Evolutionary conservation across 2,888 invertebrate species (phyloP).

Genomic region (Pyrrhia umbra): DNA sequence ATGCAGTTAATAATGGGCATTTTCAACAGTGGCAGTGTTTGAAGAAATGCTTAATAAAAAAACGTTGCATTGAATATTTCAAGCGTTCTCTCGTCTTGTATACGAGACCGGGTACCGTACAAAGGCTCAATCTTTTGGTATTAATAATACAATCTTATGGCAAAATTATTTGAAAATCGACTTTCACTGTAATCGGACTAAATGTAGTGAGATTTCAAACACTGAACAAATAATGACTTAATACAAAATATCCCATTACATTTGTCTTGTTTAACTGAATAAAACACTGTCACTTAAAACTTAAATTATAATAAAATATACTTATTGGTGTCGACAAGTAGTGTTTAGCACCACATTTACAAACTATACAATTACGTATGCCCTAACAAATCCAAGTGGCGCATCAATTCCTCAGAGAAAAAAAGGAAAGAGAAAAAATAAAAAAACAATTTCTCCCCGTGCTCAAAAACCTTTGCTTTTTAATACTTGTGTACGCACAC

Average conservation of each 20-base stretch:
- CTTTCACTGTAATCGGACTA: slow-evolving; percentile 51
- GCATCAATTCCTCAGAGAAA: slow-evolving; percentile 69
- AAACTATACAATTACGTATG: slow-evolving; percentile 77
- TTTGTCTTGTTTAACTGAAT: slow-evolving; percentile 67
- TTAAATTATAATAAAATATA: slow-evolving; percentile 81
- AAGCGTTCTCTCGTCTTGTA: slow-evolving; percentile 20
- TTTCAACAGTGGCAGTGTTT: slow-evolving; percentile 79
- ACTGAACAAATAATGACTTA: slow-evolving; percentile 61
- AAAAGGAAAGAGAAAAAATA: slow-evolving; percentile 67
- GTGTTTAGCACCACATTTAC: slow-evolving; percentile 85
- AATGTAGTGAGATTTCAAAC: slow-evolving; percentile 68
- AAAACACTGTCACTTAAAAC: slow-evolving; percentile 80
- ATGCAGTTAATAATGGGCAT: slow-evolving; percentile 67
- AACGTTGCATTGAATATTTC: slow-evolving; percentile 48
- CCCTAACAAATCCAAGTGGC: slow-evolving; percentile 76
- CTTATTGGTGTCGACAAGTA: slow-evolving; percentile 80
- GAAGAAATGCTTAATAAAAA: slow-evolving; percentile 63
- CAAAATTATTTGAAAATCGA: slow-evolving; percentile 55
- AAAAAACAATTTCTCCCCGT: slow-evolving; percentile 57
- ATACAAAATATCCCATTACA: slow-evolving; percentile 68
- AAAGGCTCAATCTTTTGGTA: slow-evolving; percentile 58
- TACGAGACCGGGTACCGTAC: slow-evolving; percentile 19
- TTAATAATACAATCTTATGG: slow-evolving; percentile 60
- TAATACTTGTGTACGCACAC: slow-evolving; percentile 84
- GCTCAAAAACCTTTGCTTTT: slow-evolving; percentile 60